These are phyloP conservation scores for Burhinus bistriatus DNA, from an alignment of 2,113 vertebrate genomes.

Conservation along the genomic window DNA sequence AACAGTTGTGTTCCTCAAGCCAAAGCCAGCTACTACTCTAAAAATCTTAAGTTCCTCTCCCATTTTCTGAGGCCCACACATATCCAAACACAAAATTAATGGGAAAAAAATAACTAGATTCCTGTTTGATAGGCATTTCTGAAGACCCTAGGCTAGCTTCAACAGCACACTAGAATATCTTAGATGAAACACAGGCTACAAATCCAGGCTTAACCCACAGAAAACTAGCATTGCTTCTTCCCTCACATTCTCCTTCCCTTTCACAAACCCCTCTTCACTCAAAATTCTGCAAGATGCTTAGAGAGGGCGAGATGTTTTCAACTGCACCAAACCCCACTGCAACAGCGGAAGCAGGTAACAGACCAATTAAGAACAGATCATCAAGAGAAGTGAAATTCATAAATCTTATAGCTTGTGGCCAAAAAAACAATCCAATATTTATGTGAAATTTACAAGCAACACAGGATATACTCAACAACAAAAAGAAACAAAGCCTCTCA, in stretches of 20 bases:
- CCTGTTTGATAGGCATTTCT: not conserved
- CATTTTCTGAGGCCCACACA: not conserved
- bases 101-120: not conserved
- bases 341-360: not conserved
- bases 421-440: not conserved
- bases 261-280: not conserved
- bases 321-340: not conserved
- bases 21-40: not conserved
- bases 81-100: not conserved
- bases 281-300: not conserved
- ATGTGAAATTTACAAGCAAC: not conserved
- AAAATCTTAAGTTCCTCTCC: not conserved
- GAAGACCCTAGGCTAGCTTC: not conserved
- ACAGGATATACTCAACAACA: not conserved
- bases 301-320: not conserved
- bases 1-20: not conserved
- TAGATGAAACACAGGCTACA: not conserved
- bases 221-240: not conserved
- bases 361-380: not conserved
- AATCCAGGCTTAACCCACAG: not conserved
- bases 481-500: not conserved
- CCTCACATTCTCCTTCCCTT: not conserved
- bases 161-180: not conserved
- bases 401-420: not conserved
- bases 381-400: not conserved